A percentile compares a stretch with the other conserved stretches of the same genome.
Conservation (phyloP, 2,113 vertebrate species). For the Alectura lathami region DNA sequence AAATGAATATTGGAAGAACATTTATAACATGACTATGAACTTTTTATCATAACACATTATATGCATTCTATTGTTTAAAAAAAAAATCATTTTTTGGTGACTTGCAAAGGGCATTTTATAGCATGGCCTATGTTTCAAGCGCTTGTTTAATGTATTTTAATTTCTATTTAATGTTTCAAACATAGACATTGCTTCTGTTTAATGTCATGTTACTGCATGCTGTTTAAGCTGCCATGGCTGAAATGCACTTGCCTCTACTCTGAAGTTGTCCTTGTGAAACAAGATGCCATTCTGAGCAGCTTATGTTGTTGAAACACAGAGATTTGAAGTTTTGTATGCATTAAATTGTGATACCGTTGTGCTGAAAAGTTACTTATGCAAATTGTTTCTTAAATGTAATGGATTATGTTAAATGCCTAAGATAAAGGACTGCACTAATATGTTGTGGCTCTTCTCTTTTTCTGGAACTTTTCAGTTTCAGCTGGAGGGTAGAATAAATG, state of each 20-base stretch:
- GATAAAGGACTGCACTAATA: not conserved
- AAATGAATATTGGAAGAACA: not conserved
- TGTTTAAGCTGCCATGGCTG: slow-evolving; percentile 26
- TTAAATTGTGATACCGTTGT: slow-evolving; percentile 36
- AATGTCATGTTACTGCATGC: slow-evolving; percentile 54
- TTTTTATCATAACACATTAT: not conserved
- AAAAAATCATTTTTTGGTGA: not conserved
- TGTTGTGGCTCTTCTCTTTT: not conserved
- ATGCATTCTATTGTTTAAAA: not conserved
- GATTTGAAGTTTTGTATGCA: slow-evolving; percentile 28
- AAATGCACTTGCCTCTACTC: slow-evolving; percentile 53
- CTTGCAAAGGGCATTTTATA: slow-evolving; percentile 61
- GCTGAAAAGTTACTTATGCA: not conserved
- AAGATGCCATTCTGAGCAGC: slow-evolving; percentile 52
- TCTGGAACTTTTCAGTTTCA: not conserved
- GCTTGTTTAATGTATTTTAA: slow-evolving; percentile 11
- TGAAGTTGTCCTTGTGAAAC: slow-evolving; percentile 37
- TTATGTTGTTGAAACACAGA: slow-evolving; percentile 32
- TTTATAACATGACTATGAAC: not conserved
- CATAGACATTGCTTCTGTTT: slow-evolving; percentile 27
- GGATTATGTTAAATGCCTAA: not conserved
- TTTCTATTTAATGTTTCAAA: slow-evolving; percentile 44
- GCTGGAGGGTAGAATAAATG: not conserved
- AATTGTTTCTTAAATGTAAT: not conserved
- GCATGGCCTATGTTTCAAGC: slow-evolving; percentile 49